Base-by-base conservation (phyloP, 2,888 invertebrate genomes). In the Hedychridium roseum region DNA sequence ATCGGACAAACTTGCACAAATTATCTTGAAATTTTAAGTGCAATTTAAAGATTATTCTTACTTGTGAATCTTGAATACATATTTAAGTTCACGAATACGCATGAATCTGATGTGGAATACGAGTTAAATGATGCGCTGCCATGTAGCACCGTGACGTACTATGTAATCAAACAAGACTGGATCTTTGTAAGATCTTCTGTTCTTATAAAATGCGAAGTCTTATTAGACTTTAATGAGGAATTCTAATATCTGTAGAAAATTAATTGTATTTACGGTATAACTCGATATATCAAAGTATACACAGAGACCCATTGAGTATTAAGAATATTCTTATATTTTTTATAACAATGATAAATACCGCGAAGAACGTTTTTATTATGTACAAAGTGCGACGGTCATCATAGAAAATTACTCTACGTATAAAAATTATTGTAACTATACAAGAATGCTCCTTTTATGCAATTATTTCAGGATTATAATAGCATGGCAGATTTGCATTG, bases 101-200 rank as follows among this genome's bases (percentile, higher is more conserved):
- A n/a, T n/a, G n/a, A n/a, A n/a, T n/a, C n/a, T n/a, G n/a, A n/a
- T n/a, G n/a, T n/a, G n/a, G n/a, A n/a, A n/a, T n/a, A n/a, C n/a
- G n/a, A n/a, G n/a, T n/a, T n/a, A n/a, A 60, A 55, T 63, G 50
- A 50, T 35, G 17, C 50, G 38, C 49, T 57, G 49, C 36, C 32
- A 39, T 30, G 14, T 45, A 55, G 50, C 57, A 45, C 59, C 53
- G 44, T 49, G 57, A 64, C 62, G 54, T 65, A 65, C 65, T 60
- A 64, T 46, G 14, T 50, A 59, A 47, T 49, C n/a, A n/a, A n/a
- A 37, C 54, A 63, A 64, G 64, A 64, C 66, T 64, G 64, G 66
- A 60, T 54, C 57, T 52, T 42, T 50, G 37, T 30, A 37, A 47
- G 47, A 45, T 64, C 49, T 64, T 54, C 43, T 51, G 53, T 41